Evolutionary conservation across 1,140 invertebrate genomes (phyloP).

Genomic region (Magallana angulata): DNA sequence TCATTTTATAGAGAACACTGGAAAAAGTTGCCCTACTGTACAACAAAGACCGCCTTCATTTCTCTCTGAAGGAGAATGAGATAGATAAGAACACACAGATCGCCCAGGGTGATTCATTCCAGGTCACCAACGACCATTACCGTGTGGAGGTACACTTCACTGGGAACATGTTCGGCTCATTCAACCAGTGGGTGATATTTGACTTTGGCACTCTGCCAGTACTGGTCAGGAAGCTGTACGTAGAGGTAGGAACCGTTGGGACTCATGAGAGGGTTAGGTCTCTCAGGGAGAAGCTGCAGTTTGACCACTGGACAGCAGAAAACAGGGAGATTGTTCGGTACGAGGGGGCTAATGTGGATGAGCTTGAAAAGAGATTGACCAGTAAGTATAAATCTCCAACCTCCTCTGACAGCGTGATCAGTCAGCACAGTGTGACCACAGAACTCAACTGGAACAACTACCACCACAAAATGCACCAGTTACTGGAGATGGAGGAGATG

Average conservation of each 20-base stretch:
- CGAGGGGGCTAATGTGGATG: constrained; percentile 54
- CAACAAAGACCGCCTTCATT: constrained; percentile 75
- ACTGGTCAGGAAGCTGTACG: constrained; percentile 68
- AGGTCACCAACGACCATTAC: constrained; percentile 62
- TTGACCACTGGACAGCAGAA: constrained; percentile 74
- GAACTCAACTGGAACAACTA: constrained; percentile 77
- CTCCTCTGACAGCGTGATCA: constrained; percentile 69
- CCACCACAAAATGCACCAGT: constrained; percentile 75
- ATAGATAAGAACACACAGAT: constrained; percentile 64
- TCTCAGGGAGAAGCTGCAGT: constrained; percentile 69
- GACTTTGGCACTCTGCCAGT: constrained; percentile 72
- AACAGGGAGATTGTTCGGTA: constrained; percentile 68
- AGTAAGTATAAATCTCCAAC: constrained; percentile 70
- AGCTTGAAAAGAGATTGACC: constrained; percentile 60
- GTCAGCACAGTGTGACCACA: constrained; percentile 64
- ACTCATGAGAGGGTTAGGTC: constrained; percentile 70
- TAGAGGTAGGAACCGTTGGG: constrained; percentile 70
- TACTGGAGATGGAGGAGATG: constrained; percentile 76
- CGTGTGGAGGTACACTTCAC: constrained; percentile 69
- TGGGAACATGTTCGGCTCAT: constrained; percentile 75
- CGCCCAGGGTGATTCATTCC: constrained; percentile 68
- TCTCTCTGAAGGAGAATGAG: constrained; percentile 59
- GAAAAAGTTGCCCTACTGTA: constrained; percentile 71
- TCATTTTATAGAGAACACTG: constrained; percentile 62
- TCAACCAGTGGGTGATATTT: constrained; percentile 75